Base-by-base conservation (phyloP, 2,888 invertebrate genomes). In the Schizotus pectinicornis region DNA sequence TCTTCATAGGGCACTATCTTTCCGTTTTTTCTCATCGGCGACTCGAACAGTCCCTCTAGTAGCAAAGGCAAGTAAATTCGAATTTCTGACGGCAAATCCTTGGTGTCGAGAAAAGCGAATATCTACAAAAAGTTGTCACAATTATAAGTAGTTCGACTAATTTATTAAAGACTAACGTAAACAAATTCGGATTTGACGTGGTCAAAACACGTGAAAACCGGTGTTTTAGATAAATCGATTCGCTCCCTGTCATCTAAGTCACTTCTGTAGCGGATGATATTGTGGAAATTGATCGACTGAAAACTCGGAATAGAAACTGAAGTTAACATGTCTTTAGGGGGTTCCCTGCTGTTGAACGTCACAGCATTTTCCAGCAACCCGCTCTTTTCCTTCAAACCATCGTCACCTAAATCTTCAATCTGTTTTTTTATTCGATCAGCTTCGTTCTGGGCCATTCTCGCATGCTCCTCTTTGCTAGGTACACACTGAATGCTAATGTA, bases 141-240 rank as follows among this genome's bases (percentile, higher is more conserved):
- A 49, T 38, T 1, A 9, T 33, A 32, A 47, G 31, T 7, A 34
- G 55, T 41, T 42, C 11, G 13, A n/a, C 12, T 43, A 1, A 9
- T 8, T 30, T 41, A 34, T 7, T 36, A 49, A 13, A 35, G 68
- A 85, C 88, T 84, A 78, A 94, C 93, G 79, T 92, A 90, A 63
- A 93, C 87, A 78, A 95, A 94, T 78, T 91, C 91, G 1, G 92
- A 90, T 65, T 90, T 88, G 45, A 94, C 81, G 75, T 91, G 87
- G 79, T 94, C 91, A 46, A 93, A 82, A 65, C 91, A 88, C 0
- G 92, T 87, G 72, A 86, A 89, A 12, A 93, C 80, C 0, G 94
- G 92, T 39, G 92, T 77, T 43, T 86, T 81, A 1, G 79, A 77
- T 7, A 90, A 79, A 73, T 88, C 83, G 68, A 85, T 78, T 0